Conservation (phyloP, 2,797 vertebrate species). For the Tokudaia muenninki region DNA sequence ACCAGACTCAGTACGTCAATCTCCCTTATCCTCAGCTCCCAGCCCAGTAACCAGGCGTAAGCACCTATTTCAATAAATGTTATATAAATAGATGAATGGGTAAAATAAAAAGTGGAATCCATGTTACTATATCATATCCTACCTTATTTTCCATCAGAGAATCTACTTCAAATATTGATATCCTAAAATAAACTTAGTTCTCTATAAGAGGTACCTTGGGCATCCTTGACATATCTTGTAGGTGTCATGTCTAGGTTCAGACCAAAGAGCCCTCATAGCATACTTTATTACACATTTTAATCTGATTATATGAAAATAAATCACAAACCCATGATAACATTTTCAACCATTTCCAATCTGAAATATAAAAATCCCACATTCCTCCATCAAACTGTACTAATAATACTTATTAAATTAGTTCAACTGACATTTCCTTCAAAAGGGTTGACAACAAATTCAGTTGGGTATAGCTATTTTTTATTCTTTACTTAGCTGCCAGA, state of each 20-base stretch:
- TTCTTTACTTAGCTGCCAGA: conserved; percentile 70
- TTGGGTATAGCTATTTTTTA: conserved; percentile 16
- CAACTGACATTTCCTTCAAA: conserved; percentile 57
- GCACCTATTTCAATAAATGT: background rate
- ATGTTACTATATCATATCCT: background rate
- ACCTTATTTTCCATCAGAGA: conserved; percentile 11
- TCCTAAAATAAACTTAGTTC: conserved; percentile 11
- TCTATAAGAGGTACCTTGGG: background rate
- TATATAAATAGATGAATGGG: background rate
- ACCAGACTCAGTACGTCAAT: background rate
- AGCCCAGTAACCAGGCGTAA: background rate
- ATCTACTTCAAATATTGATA: background rate
- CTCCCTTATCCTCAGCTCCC: background rate
- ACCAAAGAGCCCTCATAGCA: background rate
- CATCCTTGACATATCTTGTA: background rate
- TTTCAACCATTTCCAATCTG: conserved; percentile 28
- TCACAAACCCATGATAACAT: background rate
- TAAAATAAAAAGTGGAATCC: background rate
- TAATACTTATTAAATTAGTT: conserved; percentile 53
- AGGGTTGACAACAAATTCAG: conserved; percentile 46
- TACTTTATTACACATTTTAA: background rate
- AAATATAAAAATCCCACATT: conserved; percentile 34
- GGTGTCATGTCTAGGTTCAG: background rate
- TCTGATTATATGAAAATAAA: conserved; percentile 51
- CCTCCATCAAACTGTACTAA: conserved; percentile 35